Evolutionary conservation across 1,140 invertebrate genomes (phyloP), one percentile per base, ranked within the genome.

Genomic region (Uloborus diversus): DNA sequence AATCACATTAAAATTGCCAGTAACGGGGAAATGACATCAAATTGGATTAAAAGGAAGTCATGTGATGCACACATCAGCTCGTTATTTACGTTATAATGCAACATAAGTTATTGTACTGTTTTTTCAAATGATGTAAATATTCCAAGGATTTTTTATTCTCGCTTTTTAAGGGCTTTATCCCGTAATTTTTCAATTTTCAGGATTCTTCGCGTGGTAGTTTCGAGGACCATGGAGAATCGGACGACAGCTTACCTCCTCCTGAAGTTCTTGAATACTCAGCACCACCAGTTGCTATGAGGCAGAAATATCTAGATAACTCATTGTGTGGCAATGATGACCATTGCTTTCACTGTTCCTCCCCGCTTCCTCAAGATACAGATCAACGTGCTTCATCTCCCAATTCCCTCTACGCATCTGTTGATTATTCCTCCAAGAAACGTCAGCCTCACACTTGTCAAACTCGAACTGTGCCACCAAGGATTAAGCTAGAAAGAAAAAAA

Each of bases 181-280:
- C 37, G 9, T 13, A 42, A 42, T 2, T 13, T 42, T 42, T 42
- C 37, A 7, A 1, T 42, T 65, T 20, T n/a, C 62, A 88, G 86
- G 87, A 88, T 75, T 87, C 86, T 3, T 87, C 86, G 2, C 81
- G 86, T 14, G 86, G 86, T 9, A 87, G 87, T 75, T 86, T 84
- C 51, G 87, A 87, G 71, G 87, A 87, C 32, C 81, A 85, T 51
- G 82, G 82, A 30, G 85, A 84, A 53, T 86, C 85, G 57, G 85
- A 86, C 78, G 86, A 86, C 53, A 86, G 85, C 81, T 83, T 85
- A 9, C 84, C 85, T 5, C 35, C 69, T 20, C 84, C 82, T 61
- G 82, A 82, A 69, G 61, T 81, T 25, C 70, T 79, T 57, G 80
- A 81, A 51, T 66, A 84, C 53, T 83, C 82, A 25, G 51, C 82